These are phyloP conservation scores for Sarcophilus harrisii DNA, from an alignment of 2,797 vertebrate species.

Conservation along the genomic window DNA sequence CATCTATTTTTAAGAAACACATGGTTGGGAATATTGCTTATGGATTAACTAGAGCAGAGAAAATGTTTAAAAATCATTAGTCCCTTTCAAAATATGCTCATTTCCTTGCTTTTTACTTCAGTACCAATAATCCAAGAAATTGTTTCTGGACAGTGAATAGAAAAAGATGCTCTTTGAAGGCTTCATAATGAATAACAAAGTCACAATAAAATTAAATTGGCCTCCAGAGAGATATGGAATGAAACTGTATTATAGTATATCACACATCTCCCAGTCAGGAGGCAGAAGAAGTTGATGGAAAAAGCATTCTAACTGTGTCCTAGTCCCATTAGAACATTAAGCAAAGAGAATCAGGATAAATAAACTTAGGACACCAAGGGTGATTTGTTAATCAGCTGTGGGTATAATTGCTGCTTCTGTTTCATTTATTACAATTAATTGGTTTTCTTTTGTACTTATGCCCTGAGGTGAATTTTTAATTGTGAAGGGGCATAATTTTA, in stretches of 20 bases:
- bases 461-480: constrained; percentile 61
- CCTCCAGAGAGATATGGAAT: constrained; percentile 19
- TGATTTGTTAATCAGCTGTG: constrained; percentile 61
- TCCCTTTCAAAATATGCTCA: not conserved
- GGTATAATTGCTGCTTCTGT: constrained; percentile 65
- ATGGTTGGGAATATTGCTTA: not conserved
- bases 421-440: constrained; percentile 73
- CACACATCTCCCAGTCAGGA: not conserved
- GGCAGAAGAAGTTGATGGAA: not conserved
- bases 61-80: constrained; percentile 2
- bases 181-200: constrained; percentile 39
- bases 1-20: not conserved
- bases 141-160: not conserved
- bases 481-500: constrained; percentile 53
- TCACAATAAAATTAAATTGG: constrained; percentile 19
- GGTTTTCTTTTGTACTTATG: constrained; percentile 61
- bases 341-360: constrained; percentile 54
- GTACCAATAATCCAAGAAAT: constrained; percentile 14
- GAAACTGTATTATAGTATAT: not conserved
- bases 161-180: not conserved
- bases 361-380: constrained; percentile 54
- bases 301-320: constrained; percentile 13
- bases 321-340: constrained; percentile 9
- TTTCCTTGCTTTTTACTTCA: constrained; percentile 10
- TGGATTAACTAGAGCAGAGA: not conserved